Base-by-base conservation (phyloP, 1,140 invertebrate species). In the Drosophila willistoni region DNA sequence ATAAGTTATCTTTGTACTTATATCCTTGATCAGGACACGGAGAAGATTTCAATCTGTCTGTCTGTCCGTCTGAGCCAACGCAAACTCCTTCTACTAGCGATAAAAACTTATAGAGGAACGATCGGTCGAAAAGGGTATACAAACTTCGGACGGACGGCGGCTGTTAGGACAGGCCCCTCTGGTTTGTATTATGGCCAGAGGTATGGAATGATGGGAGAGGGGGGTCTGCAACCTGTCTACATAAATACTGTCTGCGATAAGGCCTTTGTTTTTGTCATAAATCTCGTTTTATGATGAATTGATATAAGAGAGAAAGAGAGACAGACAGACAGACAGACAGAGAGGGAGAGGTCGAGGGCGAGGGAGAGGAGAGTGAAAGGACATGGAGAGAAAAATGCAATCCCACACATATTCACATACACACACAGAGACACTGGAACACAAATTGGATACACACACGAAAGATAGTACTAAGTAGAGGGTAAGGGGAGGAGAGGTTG, bases 241-340 rank as follows among this genome's bases (percentile, higher is more conserved):
- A 91, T 91, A 91, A 90, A 91, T 91, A 91, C 86, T 90, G 89
- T 84, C 90, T 91, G 90, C 77, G 90, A 91, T 91, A 91, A 91
- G 90, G 82, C 78, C 86, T 87, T 91, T 91, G 85, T 91, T 91
- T 91, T 91, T 91, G 90, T 84, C 90, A 91, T 91, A 91, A 91
- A 91, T 91, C 90, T 91, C 90, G 80, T 91, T 90, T 91, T 91
- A 91, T 91, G 90, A 91, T 91, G 90, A 91, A 91, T 91, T 91
- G 85, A 91, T 82, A 82, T 78, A 29, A 56, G 61, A 61, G 73
- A 61, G 17, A 7, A 70, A 19, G 19, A 73, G 65, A 61, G 63
- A 41, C 7, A 62, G 22, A 36, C 56, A 69, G 42, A 71, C 65
- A 61, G 63, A 41, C 7, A 62, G 22, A 36, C 56, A 69, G 42